Evolutionary conservation across 2,797 vertebrate genomes (phyloP).

Genomic region (Lepus townsendii): DNA sequence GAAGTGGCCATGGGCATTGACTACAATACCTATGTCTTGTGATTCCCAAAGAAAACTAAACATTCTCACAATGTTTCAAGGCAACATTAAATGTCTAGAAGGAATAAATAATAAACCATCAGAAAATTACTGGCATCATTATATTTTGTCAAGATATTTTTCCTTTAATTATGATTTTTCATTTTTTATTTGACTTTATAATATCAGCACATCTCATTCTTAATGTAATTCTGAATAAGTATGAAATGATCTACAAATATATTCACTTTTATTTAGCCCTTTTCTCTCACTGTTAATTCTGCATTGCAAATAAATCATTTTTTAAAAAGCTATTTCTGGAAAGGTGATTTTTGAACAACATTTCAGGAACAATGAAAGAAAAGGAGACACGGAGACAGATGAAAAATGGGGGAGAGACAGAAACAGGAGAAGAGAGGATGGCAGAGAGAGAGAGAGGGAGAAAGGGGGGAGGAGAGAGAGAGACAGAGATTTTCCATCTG

Average conservation of each 20-base stretch:
- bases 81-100: background rate
- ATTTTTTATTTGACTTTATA: conserved; percentile 23
- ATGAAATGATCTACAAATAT: background rate
- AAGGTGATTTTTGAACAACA: background rate
- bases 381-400: too few relatives aligned
- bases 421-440: too few relatives aligned
- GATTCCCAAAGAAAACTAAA: background rate
- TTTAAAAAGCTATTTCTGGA: background rate
- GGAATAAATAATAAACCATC: background rate
- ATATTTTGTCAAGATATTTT: background rate
- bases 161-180: conserved; percentile 12
- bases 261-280: background rate
- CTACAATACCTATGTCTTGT: background rate
- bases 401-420: too few relatives aligned
- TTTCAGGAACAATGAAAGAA: background rate
- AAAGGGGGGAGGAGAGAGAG: too few relatives aligned
- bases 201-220: background rate
- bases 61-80: background rate
- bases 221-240: background rate
- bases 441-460: too few relatives aligned
- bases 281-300: background rate
- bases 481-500: too few relatives aligned
- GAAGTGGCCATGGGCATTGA: background rate
- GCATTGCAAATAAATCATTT: background rate
- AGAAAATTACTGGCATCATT: conserved; percentile 29